Percentiles rank a stretch among this genome's conserved stretches.
Evolutionary conservation across 1,140 invertebrate species (phyloP).

Genomic region (Cotesia typhae): DNA sequence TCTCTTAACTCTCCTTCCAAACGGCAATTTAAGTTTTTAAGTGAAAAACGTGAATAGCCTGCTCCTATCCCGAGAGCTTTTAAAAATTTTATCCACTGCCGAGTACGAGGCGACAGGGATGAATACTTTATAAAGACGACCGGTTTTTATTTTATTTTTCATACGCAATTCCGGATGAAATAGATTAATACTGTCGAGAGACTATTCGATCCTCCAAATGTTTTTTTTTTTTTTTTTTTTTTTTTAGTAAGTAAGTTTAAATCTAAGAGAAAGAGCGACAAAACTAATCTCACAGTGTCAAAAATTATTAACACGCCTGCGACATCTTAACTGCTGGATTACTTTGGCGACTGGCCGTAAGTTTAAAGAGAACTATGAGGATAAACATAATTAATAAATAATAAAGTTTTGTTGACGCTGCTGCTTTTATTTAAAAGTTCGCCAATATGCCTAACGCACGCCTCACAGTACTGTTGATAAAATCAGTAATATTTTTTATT

Average conservation of each 20-base stretch:
- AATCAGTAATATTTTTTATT: neutral
- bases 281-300: slow-evolving; percentile 34
- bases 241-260: neutral
- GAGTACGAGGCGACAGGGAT: neutral
- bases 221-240: too few species aligned
- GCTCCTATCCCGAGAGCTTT: neutral
- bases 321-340: slow-evolving; percentile 23
- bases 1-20: neutral
- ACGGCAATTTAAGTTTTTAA: slow-evolving; percentile 38
- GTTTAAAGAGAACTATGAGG: slow-evolving; percentile 40
- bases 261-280: slow-evolving; percentile 13
- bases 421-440: slow-evolving; percentile 20
- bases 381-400: slow-evolving; percentile 27
- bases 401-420: slow-evolving; percentile 31
- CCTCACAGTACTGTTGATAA: neutral
- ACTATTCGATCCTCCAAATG: slow-evolving; percentile 1
- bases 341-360: slow-evolving; percentile 46
- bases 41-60: slow-evolving; percentile 26
- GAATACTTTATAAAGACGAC: neutral
- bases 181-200: neutral
- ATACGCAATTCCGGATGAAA: too few species aligned
- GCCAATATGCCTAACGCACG: slow-evolving; percentile 6
- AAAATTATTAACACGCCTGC: slow-evolving; percentile 36
- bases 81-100: neutral
- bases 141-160: too few species aligned